Percentiles rank a stretch among this genome's conserved stretches.
phyloP scores from a whole-genome alignment of 2,113 vertebrate species.

The Pipa parva region DNA sequence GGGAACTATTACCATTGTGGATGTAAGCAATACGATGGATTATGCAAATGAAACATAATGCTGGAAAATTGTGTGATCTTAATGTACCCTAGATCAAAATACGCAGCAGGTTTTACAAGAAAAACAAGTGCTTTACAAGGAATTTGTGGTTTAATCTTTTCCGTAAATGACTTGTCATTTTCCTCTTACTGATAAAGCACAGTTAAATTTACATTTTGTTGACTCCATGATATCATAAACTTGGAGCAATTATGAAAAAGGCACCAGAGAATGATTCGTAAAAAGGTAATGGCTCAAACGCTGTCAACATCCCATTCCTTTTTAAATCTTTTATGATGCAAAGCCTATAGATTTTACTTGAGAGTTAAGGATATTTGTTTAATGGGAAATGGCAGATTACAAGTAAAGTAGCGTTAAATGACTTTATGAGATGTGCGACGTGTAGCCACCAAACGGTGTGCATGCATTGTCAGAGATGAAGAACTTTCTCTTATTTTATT shows the following conservation, averaged over 20 bases:
- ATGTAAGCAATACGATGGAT: neutral
- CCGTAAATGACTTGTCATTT: slow-evolving; percentile 33
- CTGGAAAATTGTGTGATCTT: slow-evolving; percentile 1
- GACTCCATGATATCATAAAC: slow-evolving; percentile 36
- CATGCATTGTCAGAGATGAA: no score
- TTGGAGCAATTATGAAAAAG: slow-evolving; percentile 33
- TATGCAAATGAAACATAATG: slow-evolving; percentile 30
- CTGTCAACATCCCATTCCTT: slow-evolving; percentile 8
- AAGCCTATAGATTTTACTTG: slow-evolving; percentile 18
- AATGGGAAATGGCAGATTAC: slow-evolving; percentile 16
- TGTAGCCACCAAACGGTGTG: no score
- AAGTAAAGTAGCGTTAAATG: neutral
- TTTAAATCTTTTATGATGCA: slow-evolving; percentile 31
- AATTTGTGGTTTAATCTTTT: slow-evolving; percentile 35
- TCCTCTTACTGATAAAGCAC: slow-evolving; percentile 29
- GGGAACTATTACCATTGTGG: neutral
- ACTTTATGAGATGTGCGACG: neutral
- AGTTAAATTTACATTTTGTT: slow-evolving; percentile 39
- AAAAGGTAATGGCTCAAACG: slow-evolving; percentile 28
- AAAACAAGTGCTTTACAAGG: slow-evolving; percentile 36
- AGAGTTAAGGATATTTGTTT: slow-evolving; percentile 16
- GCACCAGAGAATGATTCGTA: slow-evolving; percentile 31
- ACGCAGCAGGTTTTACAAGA: slow-evolving; percentile 20
- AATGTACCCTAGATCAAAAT: slow-evolving; percentile 35
- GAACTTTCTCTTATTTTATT: no score